A percentile compares a stretch with the other conserved stretches of the same genome.
Evolutionary conservation across 2,888 invertebrate species (phyloP).

Genomic region (Mimas tiliae): DNA sequence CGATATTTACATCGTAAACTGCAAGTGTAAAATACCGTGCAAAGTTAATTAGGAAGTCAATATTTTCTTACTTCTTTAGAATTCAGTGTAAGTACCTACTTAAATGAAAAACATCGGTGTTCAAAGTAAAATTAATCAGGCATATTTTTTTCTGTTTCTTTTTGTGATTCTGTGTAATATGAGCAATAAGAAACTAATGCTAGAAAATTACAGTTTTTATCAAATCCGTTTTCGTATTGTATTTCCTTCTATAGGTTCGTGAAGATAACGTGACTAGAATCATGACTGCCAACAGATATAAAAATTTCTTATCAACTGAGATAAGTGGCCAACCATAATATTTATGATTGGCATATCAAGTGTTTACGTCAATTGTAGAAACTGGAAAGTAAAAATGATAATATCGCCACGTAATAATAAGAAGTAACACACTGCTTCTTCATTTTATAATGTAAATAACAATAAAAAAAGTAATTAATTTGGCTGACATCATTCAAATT

Average conservation of each 20-base stretch:
- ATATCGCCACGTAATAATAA: background rate
- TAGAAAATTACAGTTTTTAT: background rate
- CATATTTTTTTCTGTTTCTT: background rate
- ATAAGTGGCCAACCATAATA: constrained; percentile 24
- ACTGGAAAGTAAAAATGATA: background rate
- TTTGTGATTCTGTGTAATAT: background rate
- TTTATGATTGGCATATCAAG: constrained; percentile 4
- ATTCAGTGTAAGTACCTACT: background rate
- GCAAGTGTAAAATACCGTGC: background rate
- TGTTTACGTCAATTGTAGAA: constrained; percentile 2
- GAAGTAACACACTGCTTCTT: background rate
- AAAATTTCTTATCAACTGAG: constrained; percentile 32
- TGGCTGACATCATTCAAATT: too few relatives aligned
- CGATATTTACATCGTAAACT: constrained; percentile 11
- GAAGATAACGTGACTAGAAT: constrained; percentile 34
- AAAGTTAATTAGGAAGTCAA: constrained; percentile 3
- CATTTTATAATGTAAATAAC: background rate
- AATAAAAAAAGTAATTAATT: background rate
- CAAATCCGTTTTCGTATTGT: background rate
- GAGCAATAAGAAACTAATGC: background rate
- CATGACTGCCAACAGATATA: constrained; percentile 29
- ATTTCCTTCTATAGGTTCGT: constrained; percentile 3
- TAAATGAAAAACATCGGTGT: background rate
- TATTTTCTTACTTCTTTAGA: background rate
- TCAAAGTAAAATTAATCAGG: background rate